Conservation (phyloP, 2,797 vertebrate species). For the Sylvilagus floridanus region DNA sequence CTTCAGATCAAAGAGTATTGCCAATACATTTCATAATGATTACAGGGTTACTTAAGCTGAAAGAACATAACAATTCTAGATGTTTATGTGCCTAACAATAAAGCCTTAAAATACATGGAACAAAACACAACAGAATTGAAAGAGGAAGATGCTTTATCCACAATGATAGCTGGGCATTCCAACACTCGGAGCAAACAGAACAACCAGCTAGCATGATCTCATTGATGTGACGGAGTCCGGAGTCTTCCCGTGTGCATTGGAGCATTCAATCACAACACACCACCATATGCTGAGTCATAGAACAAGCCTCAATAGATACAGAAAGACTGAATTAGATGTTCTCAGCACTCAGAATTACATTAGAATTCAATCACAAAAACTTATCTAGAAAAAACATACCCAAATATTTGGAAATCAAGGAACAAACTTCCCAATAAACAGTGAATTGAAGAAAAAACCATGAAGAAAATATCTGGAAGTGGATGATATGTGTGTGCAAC, state of each 20-base stretch:
- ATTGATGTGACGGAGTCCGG: too few relatives aligned
- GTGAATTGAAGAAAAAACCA: not conserved
- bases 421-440: not conserved
- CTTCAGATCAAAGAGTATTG: not conserved
- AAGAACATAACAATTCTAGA: not conserved
- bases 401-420: too few relatives aligned
- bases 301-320: too few relatives aligned
- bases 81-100: not conserved
- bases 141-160: not conserved
- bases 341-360: constrained; percentile 24
- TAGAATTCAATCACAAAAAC: not conserved
- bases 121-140: not conserved
- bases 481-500: not conserved
- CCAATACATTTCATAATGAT: not conserved
- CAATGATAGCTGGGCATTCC: not conserved
- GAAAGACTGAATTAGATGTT: not conserved
- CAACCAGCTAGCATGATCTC: not conserved
- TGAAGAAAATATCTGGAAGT: not conserved
- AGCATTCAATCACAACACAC: not conserved
- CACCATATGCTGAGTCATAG: too few relatives aligned
- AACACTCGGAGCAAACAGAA: not conserved
- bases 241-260: too few relatives aligned
- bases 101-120: not conserved
- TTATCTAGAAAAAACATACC: too few relatives aligned
- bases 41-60: not conserved